Percentiles rank a stretch among this genome's conserved stretches.
Conservation (phyloP, 2,113 vertebrate species). For the Dinomys branickii region DNA sequence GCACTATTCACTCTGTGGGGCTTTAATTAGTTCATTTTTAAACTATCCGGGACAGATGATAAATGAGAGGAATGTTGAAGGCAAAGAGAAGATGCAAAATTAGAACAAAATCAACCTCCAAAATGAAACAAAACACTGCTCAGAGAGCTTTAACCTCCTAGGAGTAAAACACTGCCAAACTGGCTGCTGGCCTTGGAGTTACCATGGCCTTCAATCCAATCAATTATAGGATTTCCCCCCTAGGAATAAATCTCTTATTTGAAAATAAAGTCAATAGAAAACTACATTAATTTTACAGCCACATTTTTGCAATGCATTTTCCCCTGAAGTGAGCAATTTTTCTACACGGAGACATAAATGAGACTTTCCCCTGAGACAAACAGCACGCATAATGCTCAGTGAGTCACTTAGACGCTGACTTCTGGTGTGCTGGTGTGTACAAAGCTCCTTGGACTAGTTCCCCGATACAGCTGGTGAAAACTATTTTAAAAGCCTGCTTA, state of each 20-base stretch:
- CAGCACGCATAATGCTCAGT: rapidly evolving
- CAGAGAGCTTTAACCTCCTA: rapidly evolving
- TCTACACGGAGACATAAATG: background rate
- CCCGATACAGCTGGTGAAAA: background rate
- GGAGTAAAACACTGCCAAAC: rapidly evolving
- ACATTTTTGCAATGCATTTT: background rate
- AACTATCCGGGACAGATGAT: background rate
- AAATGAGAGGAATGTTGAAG: background rate
- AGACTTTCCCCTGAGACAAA: background rate
- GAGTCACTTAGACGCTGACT: background rate
- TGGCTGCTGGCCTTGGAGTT: rapidly evolving
- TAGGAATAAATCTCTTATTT: background rate
- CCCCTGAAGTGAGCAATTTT: background rate
- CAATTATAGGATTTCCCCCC: background rate
- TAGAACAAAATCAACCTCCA: background rate
- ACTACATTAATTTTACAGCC: background rate
- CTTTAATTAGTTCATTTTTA: background rate
- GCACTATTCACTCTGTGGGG: background rate
- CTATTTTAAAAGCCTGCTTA: no score
- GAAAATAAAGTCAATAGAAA: conserved; percentile 25
- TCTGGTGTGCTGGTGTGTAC: rapidly evolving
- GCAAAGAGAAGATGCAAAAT: background rate
- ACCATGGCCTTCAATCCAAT: background rate
- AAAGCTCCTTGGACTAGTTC: background rate
- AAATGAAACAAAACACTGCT: background rate